Evolutionary conservation across 2,113 vertebrate genomes (phyloP).

Genomic region (Tetraodon nigroviridis): DNA sequence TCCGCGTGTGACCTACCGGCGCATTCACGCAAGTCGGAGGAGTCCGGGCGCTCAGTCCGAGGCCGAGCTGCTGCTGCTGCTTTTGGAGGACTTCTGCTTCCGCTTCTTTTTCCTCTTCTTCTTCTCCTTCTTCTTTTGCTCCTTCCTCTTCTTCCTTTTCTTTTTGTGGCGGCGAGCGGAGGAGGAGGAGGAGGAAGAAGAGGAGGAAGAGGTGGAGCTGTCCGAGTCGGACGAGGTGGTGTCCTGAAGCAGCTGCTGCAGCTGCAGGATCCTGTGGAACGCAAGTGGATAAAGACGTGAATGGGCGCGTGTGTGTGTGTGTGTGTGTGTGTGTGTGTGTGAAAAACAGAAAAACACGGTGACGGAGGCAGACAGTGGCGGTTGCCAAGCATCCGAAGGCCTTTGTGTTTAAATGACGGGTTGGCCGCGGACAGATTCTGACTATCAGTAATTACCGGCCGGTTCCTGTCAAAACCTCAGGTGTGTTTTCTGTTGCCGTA

Average conservation of each 20-base stretch:
- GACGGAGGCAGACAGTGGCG: neutral
- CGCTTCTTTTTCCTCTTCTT: constrained; percentile 76
- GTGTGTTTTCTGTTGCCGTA: no score
- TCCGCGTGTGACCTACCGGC: constrained; percentile 1
- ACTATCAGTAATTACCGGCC: no score
- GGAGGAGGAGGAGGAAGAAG: constrained; percentile 72
- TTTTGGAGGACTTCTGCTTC: constrained; percentile 78
- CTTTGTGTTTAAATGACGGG: no score
- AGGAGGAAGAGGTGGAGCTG: constrained; percentile 69
- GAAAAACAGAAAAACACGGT: neutral
- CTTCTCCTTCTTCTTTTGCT: constrained; percentile 79
- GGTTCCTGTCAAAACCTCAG: no score
- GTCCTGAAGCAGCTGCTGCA: constrained; percentile 88
- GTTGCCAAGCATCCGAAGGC: no score
- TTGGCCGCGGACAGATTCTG: no score
- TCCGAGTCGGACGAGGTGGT: constrained; percentile 80
- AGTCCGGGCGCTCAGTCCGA: constrained; percentile 68
- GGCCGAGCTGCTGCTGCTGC: constrained; percentile 70
- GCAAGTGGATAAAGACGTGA: constrained; percentile 1
- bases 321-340: neutral
- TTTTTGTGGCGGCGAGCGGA: constrained; percentile 51
- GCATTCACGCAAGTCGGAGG: neutral
- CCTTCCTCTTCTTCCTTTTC: constrained; percentile 68
- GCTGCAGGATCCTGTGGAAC: constrained; percentile 84
- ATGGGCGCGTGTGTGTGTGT: neutral